Evolutionary conservation across 30 jellyfish, hydroid and myxozoan genomes (phyloP).

Genomic region (Sanderia malayensis): DNA sequence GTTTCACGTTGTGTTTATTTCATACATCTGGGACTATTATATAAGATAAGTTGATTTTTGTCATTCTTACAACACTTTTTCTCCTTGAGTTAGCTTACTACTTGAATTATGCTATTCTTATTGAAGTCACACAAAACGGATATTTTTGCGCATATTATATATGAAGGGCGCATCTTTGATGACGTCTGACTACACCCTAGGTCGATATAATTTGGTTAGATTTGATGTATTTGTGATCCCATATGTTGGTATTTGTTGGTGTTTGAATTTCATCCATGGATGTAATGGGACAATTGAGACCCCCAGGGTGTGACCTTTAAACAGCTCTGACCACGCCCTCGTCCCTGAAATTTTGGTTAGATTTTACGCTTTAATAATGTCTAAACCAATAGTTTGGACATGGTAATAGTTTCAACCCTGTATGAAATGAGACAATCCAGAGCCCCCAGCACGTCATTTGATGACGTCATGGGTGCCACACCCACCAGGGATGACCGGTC

Average conservation of each 20-base stretch:
- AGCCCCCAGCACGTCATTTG: slow-evolving; percentile 1
- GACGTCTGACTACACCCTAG: slow-evolving; percentile 5
- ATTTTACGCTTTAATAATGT: too few relatives aligned
- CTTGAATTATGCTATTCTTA: neutral
- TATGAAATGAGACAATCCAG: neutral
- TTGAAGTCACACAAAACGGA: neutral
- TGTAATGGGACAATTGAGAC: too few relatives aligned
- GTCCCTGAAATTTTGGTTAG: too few relatives aligned
- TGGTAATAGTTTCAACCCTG: slow-evolving; percentile 5
- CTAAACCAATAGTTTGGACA: neutral
- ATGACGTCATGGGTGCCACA: slow-evolving; percentile 18
- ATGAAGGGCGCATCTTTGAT: neutral
- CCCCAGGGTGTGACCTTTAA: too few relatives aligned
- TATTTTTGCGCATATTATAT: neutral
- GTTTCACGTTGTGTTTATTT: neutral
- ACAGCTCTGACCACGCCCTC: too few relatives aligned
- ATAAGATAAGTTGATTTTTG: neutral
- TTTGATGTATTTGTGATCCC: slow-evolving; percentile 1
- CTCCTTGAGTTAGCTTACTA: neutral
- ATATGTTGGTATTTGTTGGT: neutral
- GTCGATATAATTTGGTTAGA: neutral
- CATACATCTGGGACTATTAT: too few relatives aligned
- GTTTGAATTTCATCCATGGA: too few relatives aligned
- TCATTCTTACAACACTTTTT: neutral
- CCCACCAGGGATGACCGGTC: slow-evolving; percentile 1